Evolutionary conservation across 2,113 vertebrate species (phyloP).

Genomic region (Craseonycteris thonglongyai): DNA sequence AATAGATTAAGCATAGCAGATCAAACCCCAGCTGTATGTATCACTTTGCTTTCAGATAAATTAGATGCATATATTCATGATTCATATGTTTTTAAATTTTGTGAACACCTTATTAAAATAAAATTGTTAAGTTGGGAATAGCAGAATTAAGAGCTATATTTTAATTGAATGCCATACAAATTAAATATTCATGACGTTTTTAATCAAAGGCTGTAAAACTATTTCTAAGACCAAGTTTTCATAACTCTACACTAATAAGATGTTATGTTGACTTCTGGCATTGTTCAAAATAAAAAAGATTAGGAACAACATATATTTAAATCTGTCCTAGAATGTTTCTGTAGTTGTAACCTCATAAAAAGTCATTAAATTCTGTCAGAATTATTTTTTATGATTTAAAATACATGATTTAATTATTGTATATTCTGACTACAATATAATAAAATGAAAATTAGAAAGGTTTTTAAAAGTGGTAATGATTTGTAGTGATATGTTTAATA

Average conservation of each 20-base stretch:
- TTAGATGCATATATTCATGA: neutral
- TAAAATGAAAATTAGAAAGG: neutral
- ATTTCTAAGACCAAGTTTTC: neutral
- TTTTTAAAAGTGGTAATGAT: neutral
- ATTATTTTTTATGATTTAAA: neutral
- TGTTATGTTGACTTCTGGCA: neutral
- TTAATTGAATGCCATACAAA: neutral
- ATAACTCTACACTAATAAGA: neutral
- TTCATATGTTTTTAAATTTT: neutral
- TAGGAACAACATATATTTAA: neutral
- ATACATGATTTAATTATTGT: no score
- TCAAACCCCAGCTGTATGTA: neutral
- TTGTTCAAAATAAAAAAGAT: conserved; percentile 14
- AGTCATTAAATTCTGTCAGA: neutral
- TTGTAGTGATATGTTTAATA: neutral
- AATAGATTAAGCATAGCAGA: neutral
- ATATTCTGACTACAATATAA: neutral
- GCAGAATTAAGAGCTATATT: neutral
- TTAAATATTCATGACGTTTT: conserved; percentile 31
- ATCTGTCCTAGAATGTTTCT: neutral
- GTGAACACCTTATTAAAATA: neutral
- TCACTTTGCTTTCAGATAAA: neutral
- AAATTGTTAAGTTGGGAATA: neutral
- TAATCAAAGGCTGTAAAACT: neutral
- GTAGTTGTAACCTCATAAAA: neutral